Percentiles rank a stretch among this genome's conserved stretches.
phyloP scores from a whole-genome alignment of 2,888 invertebrate species.

The Latrodectus elegans region DNA sequence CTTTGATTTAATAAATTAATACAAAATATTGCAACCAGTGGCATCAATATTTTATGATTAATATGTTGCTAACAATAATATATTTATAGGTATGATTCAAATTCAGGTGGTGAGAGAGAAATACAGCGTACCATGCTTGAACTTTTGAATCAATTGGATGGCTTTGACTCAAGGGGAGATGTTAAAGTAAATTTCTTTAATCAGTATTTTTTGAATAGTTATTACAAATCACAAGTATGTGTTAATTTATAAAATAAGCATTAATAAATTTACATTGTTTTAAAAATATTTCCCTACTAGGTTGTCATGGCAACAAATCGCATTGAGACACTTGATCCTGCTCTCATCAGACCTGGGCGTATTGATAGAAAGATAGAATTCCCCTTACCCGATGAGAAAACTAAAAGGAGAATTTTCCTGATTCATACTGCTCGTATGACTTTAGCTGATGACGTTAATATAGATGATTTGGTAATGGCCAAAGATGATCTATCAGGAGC shows the following conservation, averaged over 20 bases:
- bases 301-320: constrained; percentile 98
- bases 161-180: constrained; percentile 96
- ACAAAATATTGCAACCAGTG: too few species aligned
- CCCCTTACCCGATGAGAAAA: constrained; percentile 98
- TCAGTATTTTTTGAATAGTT: background rate
- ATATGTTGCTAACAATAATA: too few species aligned
- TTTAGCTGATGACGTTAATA: constrained; percentile 94
- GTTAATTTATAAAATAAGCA: too few species aligned
- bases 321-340: constrained; percentile 98
- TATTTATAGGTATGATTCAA: constrained; percentile 89
- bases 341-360: constrained; percentile 97
- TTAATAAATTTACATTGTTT: too few species aligned
- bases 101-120: constrained; percentile 99
- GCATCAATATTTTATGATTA: too few species aligned
- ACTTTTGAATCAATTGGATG: constrained; percentile 97
- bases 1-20: too few species aligned
- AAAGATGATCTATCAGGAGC: constrained; percentile 99
- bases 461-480: constrained; percentile 98
- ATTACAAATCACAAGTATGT: background rate
- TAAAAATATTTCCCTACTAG: constrained; percentile 75
- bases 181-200: constrained; percentile 83
- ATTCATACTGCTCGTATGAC: constrained; percentile 99
- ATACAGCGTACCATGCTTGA: constrained; percentile 99
- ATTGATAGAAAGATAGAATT: constrained; percentile 99
- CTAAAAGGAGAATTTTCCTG: constrained; percentile 95